Evolutionary conservation across 2,797 vertebrate genomes (phyloP).

Genomic region (Clarias pachynema): DNA sequence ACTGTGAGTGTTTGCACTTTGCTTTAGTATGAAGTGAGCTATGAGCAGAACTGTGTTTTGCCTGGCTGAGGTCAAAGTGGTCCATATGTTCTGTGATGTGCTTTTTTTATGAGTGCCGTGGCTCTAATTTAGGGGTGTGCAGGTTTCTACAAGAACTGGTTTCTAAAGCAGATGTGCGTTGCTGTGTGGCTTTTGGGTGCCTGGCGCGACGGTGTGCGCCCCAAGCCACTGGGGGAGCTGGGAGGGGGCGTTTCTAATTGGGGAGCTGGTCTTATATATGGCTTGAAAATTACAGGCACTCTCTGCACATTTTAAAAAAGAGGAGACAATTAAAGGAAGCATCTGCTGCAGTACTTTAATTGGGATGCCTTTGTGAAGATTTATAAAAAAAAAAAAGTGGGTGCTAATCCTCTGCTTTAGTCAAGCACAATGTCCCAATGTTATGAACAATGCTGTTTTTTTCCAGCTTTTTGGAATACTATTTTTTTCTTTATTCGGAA

Average conservation of each 20-base stretch:
- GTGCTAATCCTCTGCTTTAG: constrained; percentile 56
- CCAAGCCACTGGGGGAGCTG: constrained; percentile 41
- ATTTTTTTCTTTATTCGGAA: not conserved
- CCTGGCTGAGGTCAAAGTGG: constrained; percentile 41
- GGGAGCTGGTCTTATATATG: constrained; percentile 72
- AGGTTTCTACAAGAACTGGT: constrained; percentile 64
- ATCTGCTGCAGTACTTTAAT: constrained; percentile 65
- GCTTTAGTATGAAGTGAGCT: constrained; percentile 41
- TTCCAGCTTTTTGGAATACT: not conserved
- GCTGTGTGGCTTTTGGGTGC: constrained; percentile 57
- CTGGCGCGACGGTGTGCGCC: constrained; percentile 46
- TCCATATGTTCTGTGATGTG: constrained; percentile 56
- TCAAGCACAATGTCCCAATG: not conserved
- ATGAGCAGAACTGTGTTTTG: constrained; percentile 62
- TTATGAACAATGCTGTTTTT: not conserved
- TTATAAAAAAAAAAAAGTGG: constrained; percentile 66
- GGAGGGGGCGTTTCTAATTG: constrained; percentile 65
- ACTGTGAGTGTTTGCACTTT: constrained; percentile 2
- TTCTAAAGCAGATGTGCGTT: constrained; percentile 73
- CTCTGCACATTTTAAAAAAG: constrained; percentile 59
- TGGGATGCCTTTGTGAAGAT: constrained; percentile 66
- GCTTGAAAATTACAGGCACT: constrained; percentile 70
- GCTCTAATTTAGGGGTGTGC: constrained; percentile 77
- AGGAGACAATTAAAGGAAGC: constrained; percentile 65
- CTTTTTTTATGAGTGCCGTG: constrained; percentile 69